Percentiles rank a stretch among this genome's conserved stretches.
Evolutionary conservation across 2,888 invertebrate genomes (phyloP).

Genomic region (Torymus auratus): DNA sequence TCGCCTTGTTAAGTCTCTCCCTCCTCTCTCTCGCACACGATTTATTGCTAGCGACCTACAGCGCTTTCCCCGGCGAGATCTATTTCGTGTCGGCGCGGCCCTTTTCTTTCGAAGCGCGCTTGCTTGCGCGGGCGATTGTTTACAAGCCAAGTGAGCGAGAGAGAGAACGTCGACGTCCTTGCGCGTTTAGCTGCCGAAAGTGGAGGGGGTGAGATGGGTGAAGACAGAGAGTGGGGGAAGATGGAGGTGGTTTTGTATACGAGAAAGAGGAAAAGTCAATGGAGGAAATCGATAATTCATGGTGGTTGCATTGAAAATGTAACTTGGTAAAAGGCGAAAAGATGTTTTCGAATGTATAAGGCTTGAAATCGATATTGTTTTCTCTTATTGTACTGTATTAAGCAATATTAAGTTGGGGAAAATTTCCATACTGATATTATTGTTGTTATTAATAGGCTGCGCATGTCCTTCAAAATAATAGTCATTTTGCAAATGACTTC

Average conservation of each 20-base stretch:
- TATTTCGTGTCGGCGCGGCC: neutral
- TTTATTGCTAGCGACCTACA: slow-evolving; percentile 11
- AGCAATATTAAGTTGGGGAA: too few species aligned
- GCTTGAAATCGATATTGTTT: too few species aligned
- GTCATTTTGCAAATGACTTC: too few species aligned
- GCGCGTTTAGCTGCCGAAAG: neutral
- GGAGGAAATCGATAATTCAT: too few species aligned
- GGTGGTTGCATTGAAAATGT: too few species aligned
- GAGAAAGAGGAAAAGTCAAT: too few species aligned
- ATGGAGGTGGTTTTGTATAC: neutral
- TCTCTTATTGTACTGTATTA: too few species aligned
- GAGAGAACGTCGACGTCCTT: slow-evolving; percentile 15
- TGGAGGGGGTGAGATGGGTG: slow-evolving; percentile 16
- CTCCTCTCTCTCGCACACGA: neutral
- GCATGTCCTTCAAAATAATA: too few species aligned
- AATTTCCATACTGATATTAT: too few species aligned
- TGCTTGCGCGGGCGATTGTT: slow-evolving; percentile 24
- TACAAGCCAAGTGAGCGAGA: slow-evolving; percentile 10
- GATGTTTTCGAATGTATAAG: too few species aligned
- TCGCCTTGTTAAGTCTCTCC: slow-evolving; percentile 40
- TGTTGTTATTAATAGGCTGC: too few species aligned
- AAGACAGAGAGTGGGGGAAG: slow-evolving; percentile 1
- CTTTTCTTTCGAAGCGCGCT: neutral
- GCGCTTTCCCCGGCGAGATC: slow-evolving; percentile 32
- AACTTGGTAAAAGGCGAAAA: too few species aligned